Evolutionary conservation across 2,888 invertebrate genomes (phyloP).

Genomic region (Pyrochroa serraticornis): DNA sequence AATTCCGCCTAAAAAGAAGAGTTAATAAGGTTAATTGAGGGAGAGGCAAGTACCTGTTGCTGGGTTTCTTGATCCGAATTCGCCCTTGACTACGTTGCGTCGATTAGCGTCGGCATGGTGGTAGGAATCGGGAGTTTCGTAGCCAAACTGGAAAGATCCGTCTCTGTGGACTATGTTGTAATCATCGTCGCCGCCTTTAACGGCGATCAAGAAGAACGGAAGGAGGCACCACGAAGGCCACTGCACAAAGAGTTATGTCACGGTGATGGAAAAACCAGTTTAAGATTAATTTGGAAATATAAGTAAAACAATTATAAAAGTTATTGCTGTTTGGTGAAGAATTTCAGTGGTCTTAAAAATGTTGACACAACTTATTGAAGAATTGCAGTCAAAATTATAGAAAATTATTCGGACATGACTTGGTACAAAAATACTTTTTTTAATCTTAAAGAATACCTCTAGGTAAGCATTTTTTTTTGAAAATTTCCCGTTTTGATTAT

Average conservation of each 20-base stretch:
- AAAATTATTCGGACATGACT: too few species aligned
- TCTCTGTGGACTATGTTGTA: slow-evolving; percentile 72
- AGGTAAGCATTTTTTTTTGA: too few species aligned
- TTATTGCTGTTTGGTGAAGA: too few species aligned
- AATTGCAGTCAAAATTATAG: too few species aligned
- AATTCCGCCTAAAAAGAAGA: slow-evolving; percentile 8
- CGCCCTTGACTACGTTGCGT: slow-evolving; percentile 70
- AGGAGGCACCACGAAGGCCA: slow-evolving; percentile 33
- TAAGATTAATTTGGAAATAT: neutral
- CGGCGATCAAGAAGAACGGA: slow-evolving; percentile 24
- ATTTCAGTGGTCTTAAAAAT: too few species aligned
- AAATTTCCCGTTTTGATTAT: too few species aligned
- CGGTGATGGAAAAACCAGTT: neutral
- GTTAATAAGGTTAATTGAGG: neutral
- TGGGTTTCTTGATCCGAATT: slow-evolving; percentile 77
- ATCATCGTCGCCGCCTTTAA: slow-evolving; percentile 58
- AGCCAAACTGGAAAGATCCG: slow-evolving; percentile 78
- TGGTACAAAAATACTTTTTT: too few species aligned
- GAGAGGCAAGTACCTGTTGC: slow-evolving; percentile 59
- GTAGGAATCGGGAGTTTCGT: slow-evolving; percentile 73
- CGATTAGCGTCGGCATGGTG: slow-evolving; percentile 72
- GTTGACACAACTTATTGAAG: too few species aligned
- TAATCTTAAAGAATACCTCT: too few species aligned
- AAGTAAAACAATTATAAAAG: too few species aligned
- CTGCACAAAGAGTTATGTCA: slow-evolving; percentile 28